Conservation (phyloP, 2,113 vertebrate genomes). For the Psettodes erumei region DNA sequence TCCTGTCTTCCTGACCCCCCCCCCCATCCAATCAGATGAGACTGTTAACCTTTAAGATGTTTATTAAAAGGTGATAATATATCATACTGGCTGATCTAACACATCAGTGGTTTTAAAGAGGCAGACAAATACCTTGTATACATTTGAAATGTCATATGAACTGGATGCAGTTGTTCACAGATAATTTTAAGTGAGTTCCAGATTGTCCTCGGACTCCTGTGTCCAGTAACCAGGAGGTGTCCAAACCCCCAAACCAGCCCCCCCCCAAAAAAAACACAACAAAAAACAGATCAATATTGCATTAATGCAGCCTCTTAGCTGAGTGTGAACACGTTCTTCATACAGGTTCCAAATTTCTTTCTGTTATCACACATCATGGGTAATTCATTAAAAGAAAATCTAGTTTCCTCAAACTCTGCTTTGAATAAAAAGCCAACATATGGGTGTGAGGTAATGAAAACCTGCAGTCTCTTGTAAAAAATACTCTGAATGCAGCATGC, state of each 20-base stretch:
- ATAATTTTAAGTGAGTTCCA: not conserved
- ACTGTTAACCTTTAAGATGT: constrained; percentile 36
- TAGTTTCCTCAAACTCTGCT: not conserved
- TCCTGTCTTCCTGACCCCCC: constrained; percentile 2
- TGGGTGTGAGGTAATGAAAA: not conserved
- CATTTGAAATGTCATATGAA: not conserved
- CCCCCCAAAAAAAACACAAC: not conserved
- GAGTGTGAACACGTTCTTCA: not conserved
- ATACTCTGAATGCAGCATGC: not conserved
- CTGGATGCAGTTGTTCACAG: not conserved
- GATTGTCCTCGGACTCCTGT: no score
- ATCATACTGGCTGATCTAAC: not conserved
- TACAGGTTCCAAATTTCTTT: not conserved
- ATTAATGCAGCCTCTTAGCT: not conserved
- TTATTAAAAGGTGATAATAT: constrained; percentile 6
- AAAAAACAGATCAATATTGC: constrained; percentile 1
- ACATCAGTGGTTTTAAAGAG: constrained; percentile 1
- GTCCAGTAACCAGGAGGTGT: no score
- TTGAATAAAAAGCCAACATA: not conserved
- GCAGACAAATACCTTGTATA: not conserved
- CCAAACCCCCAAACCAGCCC: no score
- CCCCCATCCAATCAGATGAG: constrained; percentile 8
- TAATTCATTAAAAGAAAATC: not conserved
- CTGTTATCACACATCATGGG: constrained; percentile 7
- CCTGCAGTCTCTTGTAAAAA: not conserved